Evolutionary conservation across 2,113 vertebrate species (phyloP).

Genomic region (Pygoscelis adeliae): DNA sequence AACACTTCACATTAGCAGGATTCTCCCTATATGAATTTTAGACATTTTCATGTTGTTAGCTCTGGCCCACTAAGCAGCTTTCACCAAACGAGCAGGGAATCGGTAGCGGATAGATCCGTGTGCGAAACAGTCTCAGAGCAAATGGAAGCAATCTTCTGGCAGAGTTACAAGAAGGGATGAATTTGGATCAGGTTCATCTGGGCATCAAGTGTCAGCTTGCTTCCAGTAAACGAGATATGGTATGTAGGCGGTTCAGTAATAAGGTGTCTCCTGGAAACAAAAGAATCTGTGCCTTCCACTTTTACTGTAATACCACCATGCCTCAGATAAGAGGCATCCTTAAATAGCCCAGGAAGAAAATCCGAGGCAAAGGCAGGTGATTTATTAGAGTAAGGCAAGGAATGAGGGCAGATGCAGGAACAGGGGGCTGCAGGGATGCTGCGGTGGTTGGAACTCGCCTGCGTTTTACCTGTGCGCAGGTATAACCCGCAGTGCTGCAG

Average conservation of each 20-base stretch:
- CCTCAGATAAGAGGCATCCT: background rate
- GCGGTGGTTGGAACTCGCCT: background rate
- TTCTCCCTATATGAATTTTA: background rate
- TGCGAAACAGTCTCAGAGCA: background rate
- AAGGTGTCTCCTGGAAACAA: slow-evolving; percentile 32
- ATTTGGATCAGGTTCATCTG: slow-evolving; percentile 8
- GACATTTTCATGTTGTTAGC: background rate
- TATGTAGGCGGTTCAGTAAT: background rate
- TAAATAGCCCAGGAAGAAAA: background rate
- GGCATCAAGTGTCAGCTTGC: background rate
- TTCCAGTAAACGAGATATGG: background rate
- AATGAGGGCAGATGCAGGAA: background rate
- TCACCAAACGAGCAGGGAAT: background rate
- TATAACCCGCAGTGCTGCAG: background rate
- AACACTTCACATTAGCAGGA: background rate
- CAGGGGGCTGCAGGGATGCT: background rate
- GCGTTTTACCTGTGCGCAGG: background rate
- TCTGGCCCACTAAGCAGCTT: background rate
- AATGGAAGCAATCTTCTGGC: background rate
- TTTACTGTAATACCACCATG: background rate
- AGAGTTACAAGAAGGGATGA: background rate
- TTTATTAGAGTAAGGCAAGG: background rate
- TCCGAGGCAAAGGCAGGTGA: background rate
- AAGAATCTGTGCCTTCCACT: background rate
- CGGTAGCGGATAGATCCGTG: background rate